Evolutionary conservation across 2,113 vertebrate genomes (phyloP), one percentile per base, ranked within the genome.

Genomic region (Ammodramus savannarum): DNA sequence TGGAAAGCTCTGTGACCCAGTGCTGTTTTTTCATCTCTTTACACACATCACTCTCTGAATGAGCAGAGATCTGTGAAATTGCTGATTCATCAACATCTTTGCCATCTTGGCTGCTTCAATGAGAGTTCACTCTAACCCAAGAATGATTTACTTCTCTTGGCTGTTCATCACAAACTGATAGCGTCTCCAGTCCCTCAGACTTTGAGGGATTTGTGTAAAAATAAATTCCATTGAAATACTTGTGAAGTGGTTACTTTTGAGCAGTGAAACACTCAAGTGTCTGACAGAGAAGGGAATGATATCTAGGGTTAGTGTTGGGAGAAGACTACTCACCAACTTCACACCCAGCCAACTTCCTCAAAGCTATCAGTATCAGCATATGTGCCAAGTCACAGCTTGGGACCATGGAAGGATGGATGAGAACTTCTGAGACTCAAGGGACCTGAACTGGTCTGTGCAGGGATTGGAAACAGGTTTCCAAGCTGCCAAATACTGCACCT

Each of bases 71-170:
- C 87, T 96, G 59, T 80, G 85, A 79, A 96, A 90, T 34, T 80
- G 95, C 87, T 95, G 79, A 96, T 67, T 92, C 90, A 86, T 74
- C 20, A 95, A 80, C 72, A 86, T 86, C 63, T 63, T 74, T 84
- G 75, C 61, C 67, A 61, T 86, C 90, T 84, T 93, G 93, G 90
- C 82, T 62, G 74, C 85, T 93, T 85, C 82, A 95, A 91, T 61
- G 44, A 83, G 22, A 72, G 69, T 34, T 89, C 71, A 61, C 61
- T 23, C 83, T 65, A 75, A 88, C 57, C 55, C 72, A 75, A 90
- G 68, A 87, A 90, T 88, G 41, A 90, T 96, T 93, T 94, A 93
- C 85, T 93, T 93, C 81, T 94, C 71, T 90, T 90, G 95, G 85
- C 65, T 84, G 36, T 34, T 94, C 61, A 68, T 58, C 73, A 83